phyloP scores from a whole-genome alignment of 1,140 invertebrate species.

The Drosophila rhopaloa region DNA sequence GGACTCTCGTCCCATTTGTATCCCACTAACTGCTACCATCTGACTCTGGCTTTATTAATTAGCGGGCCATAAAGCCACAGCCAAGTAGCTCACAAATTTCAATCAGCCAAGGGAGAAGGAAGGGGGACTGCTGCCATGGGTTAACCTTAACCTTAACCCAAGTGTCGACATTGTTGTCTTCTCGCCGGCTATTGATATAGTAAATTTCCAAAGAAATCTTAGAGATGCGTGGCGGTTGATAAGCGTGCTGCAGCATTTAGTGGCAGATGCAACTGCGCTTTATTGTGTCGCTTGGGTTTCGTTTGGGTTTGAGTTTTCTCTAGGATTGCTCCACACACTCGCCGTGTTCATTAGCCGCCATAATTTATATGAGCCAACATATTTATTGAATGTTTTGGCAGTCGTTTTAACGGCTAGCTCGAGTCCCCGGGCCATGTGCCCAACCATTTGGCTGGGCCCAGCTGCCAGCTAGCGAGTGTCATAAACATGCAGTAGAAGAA shows the following conservation, averaged over 20 bases:
- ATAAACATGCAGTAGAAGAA: conserved; percentile 47
- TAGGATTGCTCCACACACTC: conserved; percentile 32
- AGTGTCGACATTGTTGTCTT: conserved; percentile 69
- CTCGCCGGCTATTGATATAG: conserved; percentile 65
- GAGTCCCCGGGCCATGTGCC: conserved; percentile 29
- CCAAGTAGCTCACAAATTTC: conserved; percentile 76
- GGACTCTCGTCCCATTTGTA: conserved; percentile 20
- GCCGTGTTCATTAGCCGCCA: conserved; percentile 75
- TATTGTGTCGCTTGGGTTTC: conserved; percentile 40
- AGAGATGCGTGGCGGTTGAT: conserved; percentile 71
- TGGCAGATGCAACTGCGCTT: conserved; percentile 74
- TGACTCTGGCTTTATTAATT: conserved; percentile 61
- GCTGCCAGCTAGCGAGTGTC: conserved; percentile 62
- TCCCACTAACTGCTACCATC: conserved; percentile 25
- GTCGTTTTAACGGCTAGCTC: conserved; percentile 70
- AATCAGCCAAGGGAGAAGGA: conserved; percentile 53
- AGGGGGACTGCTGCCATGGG: conserved; percentile 16
- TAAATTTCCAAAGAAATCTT: conserved; percentile 79
- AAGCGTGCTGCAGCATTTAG: conserved; percentile 57
- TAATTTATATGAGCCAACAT: conserved; percentile 81
- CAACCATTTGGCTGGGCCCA: conserved; percentile 56
- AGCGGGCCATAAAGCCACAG: conserved; percentile 73
- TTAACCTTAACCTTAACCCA: conserved; percentile 46
- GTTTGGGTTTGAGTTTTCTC: conserved; percentile 9
- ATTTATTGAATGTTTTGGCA: conserved; percentile 83